phyloP scores from a whole-genome alignment of 2,113 vertebrate genomes.

The Cairina moschata region DNA sequence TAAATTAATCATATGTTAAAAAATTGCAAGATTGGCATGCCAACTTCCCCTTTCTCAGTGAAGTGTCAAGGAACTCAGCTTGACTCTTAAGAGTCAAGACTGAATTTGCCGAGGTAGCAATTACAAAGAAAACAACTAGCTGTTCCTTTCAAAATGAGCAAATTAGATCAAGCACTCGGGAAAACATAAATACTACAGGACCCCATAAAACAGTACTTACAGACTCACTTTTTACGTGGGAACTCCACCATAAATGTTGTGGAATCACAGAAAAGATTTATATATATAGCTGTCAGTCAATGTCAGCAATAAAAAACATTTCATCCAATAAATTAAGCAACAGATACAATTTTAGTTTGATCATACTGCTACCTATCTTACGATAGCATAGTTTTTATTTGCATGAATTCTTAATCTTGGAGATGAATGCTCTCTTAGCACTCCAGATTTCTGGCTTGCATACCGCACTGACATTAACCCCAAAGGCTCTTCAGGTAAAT shows the following conservation, averaged over 20 bases:
- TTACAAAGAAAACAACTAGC: constrained; percentile 2
- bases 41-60: constrained; percentile 1
- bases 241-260: background rate
- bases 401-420: background rate
- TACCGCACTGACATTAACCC: background rate
- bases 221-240: background rate
- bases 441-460: background rate
- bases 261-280: background rate
- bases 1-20: background rate
- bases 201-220: background rate
- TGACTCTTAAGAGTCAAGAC: background rate
- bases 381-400: background rate
- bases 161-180: background rate
- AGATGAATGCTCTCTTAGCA: background rate
- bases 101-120: constrained; percentile 26
- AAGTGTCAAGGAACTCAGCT: background rate
- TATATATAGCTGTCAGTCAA: background rate
- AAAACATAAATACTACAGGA: constrained; percentile 1
- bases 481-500: background rate
- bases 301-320: background rate
- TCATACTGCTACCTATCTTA: background rate
- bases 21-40: background rate
- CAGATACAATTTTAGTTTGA: background rate
- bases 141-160: constrained; percentile 1
- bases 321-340: background rate